Percentiles rank a stretch among this genome's conserved stretches.
phyloP scores from a whole-genome alignment of 2,888 invertebrate species.

The Arctia plantaginis region DNA sequence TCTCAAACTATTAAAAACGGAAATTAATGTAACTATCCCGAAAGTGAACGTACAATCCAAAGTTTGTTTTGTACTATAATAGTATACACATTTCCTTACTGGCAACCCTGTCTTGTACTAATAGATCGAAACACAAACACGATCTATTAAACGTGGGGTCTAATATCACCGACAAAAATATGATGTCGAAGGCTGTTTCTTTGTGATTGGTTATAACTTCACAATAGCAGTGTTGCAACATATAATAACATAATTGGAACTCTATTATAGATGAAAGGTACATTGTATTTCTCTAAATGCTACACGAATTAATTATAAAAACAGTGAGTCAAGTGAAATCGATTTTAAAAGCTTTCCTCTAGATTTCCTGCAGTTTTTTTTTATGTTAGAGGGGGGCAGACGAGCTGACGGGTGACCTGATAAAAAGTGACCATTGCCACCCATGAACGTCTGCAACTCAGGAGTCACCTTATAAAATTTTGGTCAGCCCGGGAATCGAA shows the following conservation, averaged over 20 bases:
- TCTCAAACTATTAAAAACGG: not conserved
- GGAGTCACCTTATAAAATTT: too few species aligned
- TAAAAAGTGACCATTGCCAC: too few species aligned
- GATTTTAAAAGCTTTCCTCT: too few species aligned
- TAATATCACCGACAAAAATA: not conserved
- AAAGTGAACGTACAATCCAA: too few species aligned
- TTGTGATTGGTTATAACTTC: not conserved
- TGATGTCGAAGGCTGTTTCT: not conserved
- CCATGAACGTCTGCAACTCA: too few species aligned
- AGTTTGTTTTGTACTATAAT: too few species aligned
- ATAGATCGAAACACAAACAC: not conserved
- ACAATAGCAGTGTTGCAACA: slow-evolving; percentile 22
- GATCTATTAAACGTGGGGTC: not conserved
- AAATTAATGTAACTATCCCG: not conserved
- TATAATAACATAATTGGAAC: slow-evolving; percentile 19
- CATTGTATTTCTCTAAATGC: not conserved
- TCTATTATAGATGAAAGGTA: slow-evolving; percentile 5
- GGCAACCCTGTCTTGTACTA: not conserved
- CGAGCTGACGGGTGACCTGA: too few species aligned
- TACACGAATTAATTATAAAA: too few species aligned
- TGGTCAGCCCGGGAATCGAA: too few species aligned
- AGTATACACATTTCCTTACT: not conserved
- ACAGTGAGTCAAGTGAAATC: too few species aligned
- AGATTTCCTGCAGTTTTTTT: too few species aligned
- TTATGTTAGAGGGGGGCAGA: too few species aligned